Percentiles rank a stretch among this genome's conserved stretches.
These are phyloP conservation scores for Melospiza melodia DNA, from an alignment of 2,113 vertebrate species.

Conservation along the genomic window DNA sequence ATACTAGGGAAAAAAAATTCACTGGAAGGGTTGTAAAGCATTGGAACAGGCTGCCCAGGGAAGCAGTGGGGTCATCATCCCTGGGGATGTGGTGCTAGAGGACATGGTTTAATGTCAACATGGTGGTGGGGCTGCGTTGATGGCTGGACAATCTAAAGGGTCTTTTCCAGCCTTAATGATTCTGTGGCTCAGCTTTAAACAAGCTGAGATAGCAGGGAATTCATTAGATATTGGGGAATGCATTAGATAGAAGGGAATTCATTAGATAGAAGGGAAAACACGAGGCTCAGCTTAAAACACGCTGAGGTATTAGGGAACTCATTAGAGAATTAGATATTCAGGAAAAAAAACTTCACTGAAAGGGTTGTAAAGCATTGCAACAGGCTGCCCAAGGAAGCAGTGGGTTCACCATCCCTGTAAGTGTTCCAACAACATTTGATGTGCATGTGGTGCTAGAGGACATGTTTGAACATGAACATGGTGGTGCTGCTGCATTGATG, in stretches of 20 bases:
- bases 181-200: not conserved
- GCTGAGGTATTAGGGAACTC: too few species aligned
- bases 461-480: fast-evolving
- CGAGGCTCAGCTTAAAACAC: too few species aligned
- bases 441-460: too few species aligned
- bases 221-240: too few species aligned
- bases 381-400: too few species aligned
- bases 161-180: not conserved
- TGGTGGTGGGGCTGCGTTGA: fast-evolving
- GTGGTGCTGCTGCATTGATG: fast-evolving
- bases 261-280: too few species aligned
- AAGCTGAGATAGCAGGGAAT: not conserved
- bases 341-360: too few species aligned
- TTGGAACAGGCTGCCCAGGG: not conserved
- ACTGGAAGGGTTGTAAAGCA: not conserved
- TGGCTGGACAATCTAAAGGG: not conserved
- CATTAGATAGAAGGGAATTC: too few species aligned
- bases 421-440: too few species aligned
- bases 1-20: not conserved
- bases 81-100: not conserved
- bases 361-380: too few species aligned
- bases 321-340: too few species aligned
- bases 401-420: too few species aligned
- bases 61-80: not conserved
- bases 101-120: fast-evolving